Evolutionary conservation across 2,888 invertebrate species (phyloP), one percentile per base, ranked within the genome.

Genomic region (Lithosia quadra): DNA sequence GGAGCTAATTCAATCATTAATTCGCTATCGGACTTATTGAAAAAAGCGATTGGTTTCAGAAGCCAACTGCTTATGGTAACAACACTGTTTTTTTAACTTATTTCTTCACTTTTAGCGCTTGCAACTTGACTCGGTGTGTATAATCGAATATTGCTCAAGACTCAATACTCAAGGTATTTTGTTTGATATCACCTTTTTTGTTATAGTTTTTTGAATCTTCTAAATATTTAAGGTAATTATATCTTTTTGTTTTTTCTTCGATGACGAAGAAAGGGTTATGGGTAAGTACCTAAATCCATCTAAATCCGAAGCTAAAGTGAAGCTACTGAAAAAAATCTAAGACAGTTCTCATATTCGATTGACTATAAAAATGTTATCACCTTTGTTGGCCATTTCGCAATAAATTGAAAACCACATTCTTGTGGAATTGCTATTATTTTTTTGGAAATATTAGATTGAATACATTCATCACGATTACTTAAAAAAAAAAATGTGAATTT

Each of bases 121-220:
- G 85, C 83, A 86, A 87, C 84, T 84, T 84, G 82, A 74, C 74
- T 74, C 72, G 74, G 77, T 83, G 84, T 86, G 71, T 67, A 78
- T 85, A 88, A 88, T 88, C 71, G 80, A 78, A 64, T 66, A 66
- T 87, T 88, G 78, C 85, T 66, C 74, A 87, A 87, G 65, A 76
- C 24, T 53, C 67, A 75, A 55, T 71, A 53, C 74, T 78, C 80
- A 79, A 81, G 78, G 77, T 77, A 76, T 68, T 70, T 63, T 39
- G 68, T 70, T 63, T 39, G 68, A 72, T 76, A 67, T 69, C 53
- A 57, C 39, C 75, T 77, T 78, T 77, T 82, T 79, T 77, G 63
- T 60, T 63, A 34, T 55, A 36, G 39, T 63, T 55, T 58, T 63
- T 11, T 2, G 28, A 66, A 49, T 71, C 76, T 74, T 73, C 68